Evolutionary conservation across 2,113 vertebrate genomes (phyloP), one percentile per base, ranked within the genome.

Genomic region (Penelope pileata): DNA sequence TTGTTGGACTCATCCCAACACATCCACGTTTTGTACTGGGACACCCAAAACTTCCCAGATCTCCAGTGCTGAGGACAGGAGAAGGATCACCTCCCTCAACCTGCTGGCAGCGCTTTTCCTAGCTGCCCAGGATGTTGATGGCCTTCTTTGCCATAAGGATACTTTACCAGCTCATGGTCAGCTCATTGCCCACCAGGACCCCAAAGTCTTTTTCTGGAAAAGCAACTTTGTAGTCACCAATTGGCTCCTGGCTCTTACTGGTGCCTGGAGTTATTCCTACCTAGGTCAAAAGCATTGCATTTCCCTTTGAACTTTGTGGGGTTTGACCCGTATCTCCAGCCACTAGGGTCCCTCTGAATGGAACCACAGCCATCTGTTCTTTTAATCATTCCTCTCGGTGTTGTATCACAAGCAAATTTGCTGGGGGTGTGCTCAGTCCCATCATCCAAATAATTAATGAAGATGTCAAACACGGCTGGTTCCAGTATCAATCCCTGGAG

Each of bases 191-290:
- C 51, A 63, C 14, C 50, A 84, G 66, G 30, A 58, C 24, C 24
- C 58, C 23, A 30, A 51, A 7, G 36, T 45, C n/a, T 22, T 76
- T 69, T 78, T 58, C 50, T 67, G 51, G 42, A 78, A n/a, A 38
- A 84, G 26, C 43, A 68, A 23, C 24, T 77, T 80, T 64, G 24
- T 43, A 73, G 12, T 19, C 59, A 50, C 9, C 84, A 22, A n/a
- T 62, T 21, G 62, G 17, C 13, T 30, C 19, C 22, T 0, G 0
- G 1, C 23, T 76, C 10, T 2, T 62, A 73, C 10, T 30, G 12
- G 12, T 62, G 16, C 47, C 59, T 62, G 18, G 58, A 24, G 8
- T 75, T 87, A n/a, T 59, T 68, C 24, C 40, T 53, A 38, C 7
- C 38, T 15, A 29, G 0, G 1, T 24, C 10, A 48, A 68, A 29